Conservation (phyloP, 2,888 invertebrate genomes). For the Oscheius sp. region DNA sequence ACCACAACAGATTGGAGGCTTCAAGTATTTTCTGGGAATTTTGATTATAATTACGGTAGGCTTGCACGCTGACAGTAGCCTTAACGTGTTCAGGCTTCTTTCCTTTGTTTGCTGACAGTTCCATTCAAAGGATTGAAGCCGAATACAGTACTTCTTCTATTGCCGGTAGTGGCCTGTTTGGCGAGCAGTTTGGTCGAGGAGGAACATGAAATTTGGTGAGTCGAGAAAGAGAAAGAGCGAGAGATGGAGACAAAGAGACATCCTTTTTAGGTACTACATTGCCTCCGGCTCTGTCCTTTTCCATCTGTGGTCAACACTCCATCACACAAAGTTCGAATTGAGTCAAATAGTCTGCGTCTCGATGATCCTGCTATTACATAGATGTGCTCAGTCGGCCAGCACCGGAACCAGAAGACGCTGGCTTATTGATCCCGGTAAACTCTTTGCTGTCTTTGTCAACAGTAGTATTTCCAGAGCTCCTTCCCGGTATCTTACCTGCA, state of each 20-base stretch:
- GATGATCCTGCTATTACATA: slow-evolving; percentile 42
- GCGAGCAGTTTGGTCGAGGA: slow-evolving; percentile 68
- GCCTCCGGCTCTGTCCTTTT: not conserved
- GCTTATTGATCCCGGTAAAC: slow-evolving; percentile 49
- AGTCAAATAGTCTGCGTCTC: not conserved
- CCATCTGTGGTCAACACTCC: not conserved
- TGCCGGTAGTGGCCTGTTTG: not conserved
- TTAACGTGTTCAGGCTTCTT: not conserved
- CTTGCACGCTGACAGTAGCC: not conserved
- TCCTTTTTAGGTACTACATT: not conserved
- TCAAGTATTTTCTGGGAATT: not conserved
- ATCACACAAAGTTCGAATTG: not conserved
- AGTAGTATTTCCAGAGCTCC: slow-evolving; percentile 22
- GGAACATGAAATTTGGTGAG: slow-evolving; percentile 69
- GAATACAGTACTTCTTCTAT: not conserved
- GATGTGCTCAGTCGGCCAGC: slow-evolving; percentile 47
- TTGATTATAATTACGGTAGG: not conserved
- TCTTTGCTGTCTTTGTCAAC: slow-evolving; percentile 17
- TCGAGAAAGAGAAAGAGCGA: slow-evolving; percentile 27
- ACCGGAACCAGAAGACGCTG: slow-evolving; percentile 57
- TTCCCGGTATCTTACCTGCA: not conserved
- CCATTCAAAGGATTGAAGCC: not conserved
- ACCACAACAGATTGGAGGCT: slow-evolving; percentile 1
- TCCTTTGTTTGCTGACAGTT: not conserved
- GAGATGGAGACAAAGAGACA: not conserved